Conservation (phyloP, 2,797 vertebrate genomes). For the Hipposideros larvatus region DNA sequence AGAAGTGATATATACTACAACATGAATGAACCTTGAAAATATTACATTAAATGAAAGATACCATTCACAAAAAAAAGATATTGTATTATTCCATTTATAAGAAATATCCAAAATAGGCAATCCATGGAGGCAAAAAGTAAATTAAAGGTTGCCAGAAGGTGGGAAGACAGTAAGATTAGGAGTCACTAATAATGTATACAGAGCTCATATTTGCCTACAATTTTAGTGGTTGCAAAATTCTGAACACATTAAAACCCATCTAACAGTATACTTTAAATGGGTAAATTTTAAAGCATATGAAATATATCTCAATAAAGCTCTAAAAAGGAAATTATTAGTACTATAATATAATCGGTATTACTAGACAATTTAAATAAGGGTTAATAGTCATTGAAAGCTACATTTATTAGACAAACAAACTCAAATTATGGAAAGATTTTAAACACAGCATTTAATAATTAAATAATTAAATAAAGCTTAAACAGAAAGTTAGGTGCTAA, state of each 20-base stretch:
- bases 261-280: background rate
- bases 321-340: background rate
- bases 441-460: constrained; percentile 9
- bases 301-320: background rate
- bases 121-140: background rate
- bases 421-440: background rate
- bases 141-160: background rate
- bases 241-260: background rate
- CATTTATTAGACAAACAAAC: background rate
- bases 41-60: background rate
- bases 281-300: background rate
- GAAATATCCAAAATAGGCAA: background rate
- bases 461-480: background rate
- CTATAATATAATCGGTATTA: background rate
- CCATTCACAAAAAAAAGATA: background rate
- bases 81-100: background rate
- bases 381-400: background rate
- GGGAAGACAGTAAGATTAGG: background rate
- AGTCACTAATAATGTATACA: background rate
- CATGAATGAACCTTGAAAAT: background rate
- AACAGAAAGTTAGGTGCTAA: background rate
- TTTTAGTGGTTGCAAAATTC: background rate
- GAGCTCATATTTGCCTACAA: background rate
- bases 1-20: background rate
- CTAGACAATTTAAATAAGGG: constrained; percentile 4